Base-by-base conservation (phyloP, 1,140 invertebrate genomes). In the Subanguina moxae region DNA sequence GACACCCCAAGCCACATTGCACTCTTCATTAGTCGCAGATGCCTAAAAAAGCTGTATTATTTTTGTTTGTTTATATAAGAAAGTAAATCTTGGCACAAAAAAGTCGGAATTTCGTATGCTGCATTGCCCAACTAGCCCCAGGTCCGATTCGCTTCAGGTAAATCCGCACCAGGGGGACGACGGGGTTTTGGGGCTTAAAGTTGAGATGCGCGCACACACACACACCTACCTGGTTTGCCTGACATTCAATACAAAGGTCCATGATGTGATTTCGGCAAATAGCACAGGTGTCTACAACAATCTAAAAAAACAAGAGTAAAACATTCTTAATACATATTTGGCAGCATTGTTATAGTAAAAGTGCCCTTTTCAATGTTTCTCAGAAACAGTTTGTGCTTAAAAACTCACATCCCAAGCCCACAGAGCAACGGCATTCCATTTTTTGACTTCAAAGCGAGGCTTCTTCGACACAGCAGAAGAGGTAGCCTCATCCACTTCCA, bases 211-310 rank as follows among this genome's bases (percentile, higher is more conserved):
- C n/a, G n/a, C n/a, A n/a, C n/a, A n/a, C n/a, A n/a, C n/a, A 52
- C 3, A 52, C 3, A 21, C 46, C 3, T 45, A 78, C 76, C 72
- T 98, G 95, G 87, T 98, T 98, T 0, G 95, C 95, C 84, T 99
- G 95, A 84, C 95, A 99, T 87, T 99, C 95, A 78, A 98, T 99
- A 83, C 95, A 99, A 0, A 97, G 86, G 85, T 98, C 95, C 95
- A 98, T 99, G 76, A 99, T 98, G 83, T 99, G 95, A 87, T 99
- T 99, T 52, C 95, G 88, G 82, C 95, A 99, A 84, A 99, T 99
- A 74, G 95, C 95, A 87, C 95, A 98, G 82, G 97, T 99, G 83
- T 99, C 95, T 17, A 98, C 95, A 19, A 97, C 94, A 86, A 98
- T 98, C 48, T 52, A 15, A 52, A 77, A 70, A 93, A 25, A 19